Evolutionary conservation across 1,140 invertebrate species (phyloP).

Genomic region (Vanessa atalanta): DNA sequence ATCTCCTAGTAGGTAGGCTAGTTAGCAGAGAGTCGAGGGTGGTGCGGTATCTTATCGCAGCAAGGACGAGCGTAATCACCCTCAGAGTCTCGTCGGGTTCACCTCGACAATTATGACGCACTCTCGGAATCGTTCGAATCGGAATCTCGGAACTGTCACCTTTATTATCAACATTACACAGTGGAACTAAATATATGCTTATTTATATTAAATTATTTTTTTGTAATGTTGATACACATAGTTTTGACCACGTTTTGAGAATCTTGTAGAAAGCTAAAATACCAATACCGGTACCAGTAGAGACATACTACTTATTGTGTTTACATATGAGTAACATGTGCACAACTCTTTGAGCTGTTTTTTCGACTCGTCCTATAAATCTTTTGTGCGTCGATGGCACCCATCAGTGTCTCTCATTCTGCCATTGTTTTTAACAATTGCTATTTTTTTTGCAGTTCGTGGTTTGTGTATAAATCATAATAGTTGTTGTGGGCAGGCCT

Average conservation of each 20-base stretch:
- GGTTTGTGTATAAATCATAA: slow-evolving; percentile 17
- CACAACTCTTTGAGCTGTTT: not conserved
- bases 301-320: not conserved
- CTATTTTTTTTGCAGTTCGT: slow-evolving; percentile 21
- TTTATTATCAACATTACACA: too few relatives aligned
- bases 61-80: slow-evolving; percentile 21
- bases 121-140: too few relatives aligned
- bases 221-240: too few relatives aligned
- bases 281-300: not conserved
- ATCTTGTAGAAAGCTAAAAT: too few relatives aligned
- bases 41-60: slow-evolving; percentile 19
- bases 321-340: slow-evolving; percentile 12
- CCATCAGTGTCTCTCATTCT: slow-evolving; percentile 6
- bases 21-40: not conserved
- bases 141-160: too few relatives aligned
- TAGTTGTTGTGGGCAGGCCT: slow-evolving; percentile 2
- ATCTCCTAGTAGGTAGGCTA: too few relatives aligned
- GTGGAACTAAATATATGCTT: too few relatives aligned
- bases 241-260: too few relatives aligned
- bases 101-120: not conserved
- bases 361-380: not conserved
- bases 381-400: not conserved
- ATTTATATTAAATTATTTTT: too few relatives aligned
- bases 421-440: slow-evolving; percentile 24
- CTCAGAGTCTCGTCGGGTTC: slow-evolving; percentile 3